These are phyloP conservation scores for Aplochiton taeniatus DNA, from an alignment of 2,797 vertebrate genomes.

Conservation along the genomic window DNA sequence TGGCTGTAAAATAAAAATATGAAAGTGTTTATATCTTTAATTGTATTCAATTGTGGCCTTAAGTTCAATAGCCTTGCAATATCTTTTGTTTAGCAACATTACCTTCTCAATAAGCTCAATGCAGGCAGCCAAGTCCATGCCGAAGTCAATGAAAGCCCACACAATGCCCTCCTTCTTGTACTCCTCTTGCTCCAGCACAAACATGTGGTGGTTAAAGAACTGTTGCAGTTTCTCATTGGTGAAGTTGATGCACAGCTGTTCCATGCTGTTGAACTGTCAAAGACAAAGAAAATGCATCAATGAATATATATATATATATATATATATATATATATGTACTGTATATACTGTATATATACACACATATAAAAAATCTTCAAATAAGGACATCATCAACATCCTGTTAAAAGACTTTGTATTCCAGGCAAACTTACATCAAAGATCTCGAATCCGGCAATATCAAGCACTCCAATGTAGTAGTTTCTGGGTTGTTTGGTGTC, in stretches of 20 bases:
- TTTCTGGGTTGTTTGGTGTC: constrained; percentile 3
- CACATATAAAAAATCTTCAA: no score
- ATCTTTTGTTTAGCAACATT: no score
- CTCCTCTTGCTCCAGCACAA: constrained; percentile 78
- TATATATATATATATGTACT: no score
- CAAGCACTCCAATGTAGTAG: constrained; percentile 1
- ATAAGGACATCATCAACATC: no score
- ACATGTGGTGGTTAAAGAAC: constrained; percentile 79
- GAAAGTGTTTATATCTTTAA: no score
- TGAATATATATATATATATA: no score
- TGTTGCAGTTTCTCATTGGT: constrained; percentile 80
- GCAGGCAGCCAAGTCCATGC: constrained; percentile 60
- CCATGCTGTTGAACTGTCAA: constrained; percentile 68
- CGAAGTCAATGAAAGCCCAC: constrained; percentile 78
- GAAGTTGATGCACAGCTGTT: constrained; percentile 80
- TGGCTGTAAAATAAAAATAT: no score
- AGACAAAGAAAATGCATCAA: no score
- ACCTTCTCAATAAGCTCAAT: constrained; percentile 64
- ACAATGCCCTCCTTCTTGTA: constrained; percentile 79
- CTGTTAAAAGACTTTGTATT: no score
- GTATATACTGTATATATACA: no score
- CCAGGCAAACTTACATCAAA: constrained; percentile 62
- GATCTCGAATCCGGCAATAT: constrained; percentile 40
- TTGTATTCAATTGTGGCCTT: no score
- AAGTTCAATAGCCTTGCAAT: no score